These are phyloP conservation scores for Mimas tiliae DNA, from an alignment of 2,888 invertebrate genomes.

Conservation along the genomic window DNA sequence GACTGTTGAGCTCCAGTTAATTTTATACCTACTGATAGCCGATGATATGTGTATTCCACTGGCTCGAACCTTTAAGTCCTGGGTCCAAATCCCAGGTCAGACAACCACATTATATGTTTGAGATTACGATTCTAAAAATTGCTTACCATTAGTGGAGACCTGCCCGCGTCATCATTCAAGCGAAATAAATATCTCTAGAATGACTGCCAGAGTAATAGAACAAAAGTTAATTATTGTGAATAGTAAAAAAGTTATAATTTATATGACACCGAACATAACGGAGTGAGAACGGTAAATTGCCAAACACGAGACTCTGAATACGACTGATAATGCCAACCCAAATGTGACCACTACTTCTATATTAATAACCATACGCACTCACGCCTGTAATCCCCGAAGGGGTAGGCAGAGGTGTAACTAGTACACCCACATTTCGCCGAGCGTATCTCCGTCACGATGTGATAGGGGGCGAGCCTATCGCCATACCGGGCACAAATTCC, in stretches of 20 bases:
- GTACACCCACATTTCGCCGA: too few relatives aligned
- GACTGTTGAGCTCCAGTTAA: constrained; percentile 14
- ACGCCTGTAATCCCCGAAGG: too few relatives aligned
- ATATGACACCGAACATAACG: constrained; percentile 17
- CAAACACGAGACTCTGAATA: not conserved
- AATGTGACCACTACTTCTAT: not conserved
- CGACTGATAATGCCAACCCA: not conserved
- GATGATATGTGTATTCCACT: not conserved
- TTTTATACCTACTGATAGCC: not conserved
- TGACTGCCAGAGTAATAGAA: not conserved
- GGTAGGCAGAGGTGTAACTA: too few relatives aligned
- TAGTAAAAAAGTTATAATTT: constrained; percentile 12
- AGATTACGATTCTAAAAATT: too few relatives aligned
- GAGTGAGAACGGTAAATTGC: not conserved
- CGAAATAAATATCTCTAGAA: too few relatives aligned
- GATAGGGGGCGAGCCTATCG: too few relatives aligned
- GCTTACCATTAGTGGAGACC: too few relatives aligned
- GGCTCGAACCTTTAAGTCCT: not conserved
- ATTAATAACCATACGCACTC: not conserved
- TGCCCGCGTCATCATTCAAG: too few relatives aligned
- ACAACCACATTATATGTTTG: too few relatives aligned
- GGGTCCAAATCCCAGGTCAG: too few relatives aligned
- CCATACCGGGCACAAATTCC: too few relatives aligned
- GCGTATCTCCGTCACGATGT: too few relatives aligned
- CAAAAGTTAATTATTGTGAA: constrained; percentile 19